Evolutionary conservation across 2,888 invertebrate genomes (phyloP), one percentile per base, ranked within the genome.

Genomic region (Pachymerium ferrugineum): DNA sequence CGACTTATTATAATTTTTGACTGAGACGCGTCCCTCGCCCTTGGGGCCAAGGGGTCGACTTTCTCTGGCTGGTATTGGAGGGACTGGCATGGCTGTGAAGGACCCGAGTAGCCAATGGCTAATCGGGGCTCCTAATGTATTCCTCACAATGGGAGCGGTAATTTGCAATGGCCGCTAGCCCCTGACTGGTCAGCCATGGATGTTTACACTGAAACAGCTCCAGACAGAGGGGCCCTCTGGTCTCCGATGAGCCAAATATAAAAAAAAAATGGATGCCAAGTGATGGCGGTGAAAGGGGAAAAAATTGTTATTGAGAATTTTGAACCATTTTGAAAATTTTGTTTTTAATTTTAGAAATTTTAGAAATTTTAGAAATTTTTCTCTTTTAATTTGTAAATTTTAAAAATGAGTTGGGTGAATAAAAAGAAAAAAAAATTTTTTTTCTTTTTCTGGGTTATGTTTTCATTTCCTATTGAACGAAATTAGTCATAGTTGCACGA

Each of bases 41-140:
- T 62, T 62, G 62, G 62, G 62, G 62, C 62, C 62, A 62, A 62
- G 62, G 62, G 62, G 62, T 62, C 62, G 62, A 62, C 62, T 62
- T 54, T 62, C 62, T 62, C 62, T 28, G 62, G 62, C 62, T 62
- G 62, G 62, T 28, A 62, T 62, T 62, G 62, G 62, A 62, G 62
- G 62, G 62, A 62, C 62, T 62, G 25, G 62, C 62, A 62, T 28
- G 62, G 25, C 62, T 14, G 62, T 62, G 62, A 14, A 22, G 62
- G 62, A 22, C 62, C 25, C 62, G 62, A 62, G 62, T 62, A 62
- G 62, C 62, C 62, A 62, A 62, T 62, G 62, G 62, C 62, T 62
- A 62, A 62, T 62, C 62, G 62, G 62, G 62, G 62, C 62, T 62
- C n/a, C 62, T 62, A 62, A 62, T 62, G 62, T 62, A 62, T 62